These are phyloP conservation scores for Volucella bombylans DNA, from an alignment of 2,888 invertebrate species.

Conservation along the genomic window DNA sequence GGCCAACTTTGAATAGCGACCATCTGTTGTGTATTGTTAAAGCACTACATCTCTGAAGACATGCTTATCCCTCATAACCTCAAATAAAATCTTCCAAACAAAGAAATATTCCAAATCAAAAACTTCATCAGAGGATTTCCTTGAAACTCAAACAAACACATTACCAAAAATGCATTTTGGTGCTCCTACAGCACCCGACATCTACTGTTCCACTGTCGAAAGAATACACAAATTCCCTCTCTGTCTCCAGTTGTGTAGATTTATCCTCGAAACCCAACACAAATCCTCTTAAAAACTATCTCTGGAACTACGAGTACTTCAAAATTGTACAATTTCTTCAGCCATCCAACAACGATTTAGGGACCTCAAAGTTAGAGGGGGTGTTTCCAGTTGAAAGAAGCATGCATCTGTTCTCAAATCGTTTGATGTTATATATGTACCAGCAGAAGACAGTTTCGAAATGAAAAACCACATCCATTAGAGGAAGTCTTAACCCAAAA, in stretches of 20 bases:
- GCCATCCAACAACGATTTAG: background rate
- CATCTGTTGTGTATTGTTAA: background rate
- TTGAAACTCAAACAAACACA: constrained; percentile 19
- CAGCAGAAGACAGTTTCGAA: background rate
- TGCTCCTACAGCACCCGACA: background rate
- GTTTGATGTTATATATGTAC: constrained; percentile 5
- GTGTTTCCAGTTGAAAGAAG: background rate
- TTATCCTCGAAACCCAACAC: constrained; percentile 10
- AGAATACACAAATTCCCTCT: constrained; percentile 4
- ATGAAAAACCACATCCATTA: constrained; percentile 60
- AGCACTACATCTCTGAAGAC: background rate
- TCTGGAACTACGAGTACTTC: constrained; percentile 52
- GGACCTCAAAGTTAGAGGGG: background rate
- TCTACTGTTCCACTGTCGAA: background rate
- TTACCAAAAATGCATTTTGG: background rate
- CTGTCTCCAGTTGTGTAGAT: constrained; percentile 1
- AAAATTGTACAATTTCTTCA: constrained; percentile 15
- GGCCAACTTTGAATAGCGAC: too few relatives aligned
- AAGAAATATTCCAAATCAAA: background rate
- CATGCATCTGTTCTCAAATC: constrained; percentile 42
- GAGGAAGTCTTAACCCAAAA: constrained; percentile 40
- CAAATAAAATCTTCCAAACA: too few relatives aligned
- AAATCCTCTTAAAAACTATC: constrained; percentile 25
- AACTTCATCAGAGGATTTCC: constrained; percentile 32
- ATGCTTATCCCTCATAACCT: background rate